Conservation (phyloP, 2,113 vertebrate species). For the Hippopotamus amphibius region DNA sequence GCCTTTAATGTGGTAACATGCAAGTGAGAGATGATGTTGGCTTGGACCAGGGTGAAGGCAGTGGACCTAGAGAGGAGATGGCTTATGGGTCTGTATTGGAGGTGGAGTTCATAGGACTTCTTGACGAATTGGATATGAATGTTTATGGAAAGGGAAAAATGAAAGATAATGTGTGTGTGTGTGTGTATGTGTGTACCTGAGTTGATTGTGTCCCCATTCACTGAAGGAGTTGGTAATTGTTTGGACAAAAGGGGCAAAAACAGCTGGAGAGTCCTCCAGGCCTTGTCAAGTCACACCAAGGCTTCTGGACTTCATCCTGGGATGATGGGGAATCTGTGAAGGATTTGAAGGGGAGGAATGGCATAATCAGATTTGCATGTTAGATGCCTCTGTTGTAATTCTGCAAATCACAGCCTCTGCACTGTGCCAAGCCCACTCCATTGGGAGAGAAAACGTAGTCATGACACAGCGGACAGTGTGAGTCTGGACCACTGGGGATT, state of each 20-base stretch:
- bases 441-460: background rate
- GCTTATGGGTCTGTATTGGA: background rate
- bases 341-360: background rate
- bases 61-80: background rate
- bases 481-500: background rate
- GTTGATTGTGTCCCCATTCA: background rate
- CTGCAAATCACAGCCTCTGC: background rate
- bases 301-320: background rate
- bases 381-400: background rate
- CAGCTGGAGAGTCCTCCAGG: background rate
- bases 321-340: background rate
- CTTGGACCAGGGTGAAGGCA: background rate
- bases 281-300: background rate
- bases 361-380: background rate
- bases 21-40: background rate
- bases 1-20: background rate
- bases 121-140: background rate
- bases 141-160: slow-evolving; percentile 36
- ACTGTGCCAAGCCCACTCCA: background rate
- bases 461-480: background rate
- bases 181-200: background rate
- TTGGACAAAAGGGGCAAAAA: background rate
- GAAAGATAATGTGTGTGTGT: background rate
- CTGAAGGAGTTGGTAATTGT: background rate
- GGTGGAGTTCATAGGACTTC: background rate